These are phyloP conservation scores for Brachionus plicatilis DNA, from an alignment of 1,140 invertebrate genomes.

Conservation along the genomic window DNA sequence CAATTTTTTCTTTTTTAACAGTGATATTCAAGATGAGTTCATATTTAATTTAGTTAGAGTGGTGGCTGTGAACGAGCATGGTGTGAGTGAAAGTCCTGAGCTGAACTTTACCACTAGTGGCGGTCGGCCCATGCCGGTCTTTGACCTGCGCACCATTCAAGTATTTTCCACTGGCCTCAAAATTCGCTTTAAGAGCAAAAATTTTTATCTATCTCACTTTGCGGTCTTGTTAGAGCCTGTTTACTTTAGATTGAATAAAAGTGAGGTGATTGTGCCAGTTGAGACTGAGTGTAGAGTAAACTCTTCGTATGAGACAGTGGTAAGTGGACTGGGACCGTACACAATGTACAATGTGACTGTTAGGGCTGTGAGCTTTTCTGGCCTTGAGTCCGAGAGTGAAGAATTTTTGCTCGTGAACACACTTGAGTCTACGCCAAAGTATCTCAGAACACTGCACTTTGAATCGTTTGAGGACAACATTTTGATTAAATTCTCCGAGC, in stretches of 20 bases:
- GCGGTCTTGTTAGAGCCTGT: neutral
- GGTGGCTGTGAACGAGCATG: neutral
- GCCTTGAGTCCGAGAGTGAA: neutral
- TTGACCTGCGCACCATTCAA: neutral
- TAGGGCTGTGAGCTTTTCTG: neutral
- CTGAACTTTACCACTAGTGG: neutral
- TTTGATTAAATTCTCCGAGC: neutral
- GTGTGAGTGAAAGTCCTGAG: neutral
- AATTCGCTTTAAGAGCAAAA: conserved; percentile 19
- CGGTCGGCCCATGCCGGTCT: neutral
- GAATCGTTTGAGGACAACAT: neutral
- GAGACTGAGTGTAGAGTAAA: neutral
- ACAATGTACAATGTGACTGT: conserved; percentile 12
- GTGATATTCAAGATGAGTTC: neutral
- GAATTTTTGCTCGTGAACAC: conserved; percentile 5
- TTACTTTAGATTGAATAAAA: neutral
- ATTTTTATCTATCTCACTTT: conserved; percentile 16
- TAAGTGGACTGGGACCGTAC: neutral
- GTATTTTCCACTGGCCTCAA: neutral
- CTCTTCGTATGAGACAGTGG: neutral
- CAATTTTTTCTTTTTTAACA: neutral
- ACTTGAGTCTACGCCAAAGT: conserved; percentile 1
- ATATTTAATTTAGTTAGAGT: neutral
- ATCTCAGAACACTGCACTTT: neutral
- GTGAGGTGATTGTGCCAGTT: neutral